phyloP scores from a whole-genome alignment of 2,888 invertebrate species.

The Phorcus lineatus region DNA sequence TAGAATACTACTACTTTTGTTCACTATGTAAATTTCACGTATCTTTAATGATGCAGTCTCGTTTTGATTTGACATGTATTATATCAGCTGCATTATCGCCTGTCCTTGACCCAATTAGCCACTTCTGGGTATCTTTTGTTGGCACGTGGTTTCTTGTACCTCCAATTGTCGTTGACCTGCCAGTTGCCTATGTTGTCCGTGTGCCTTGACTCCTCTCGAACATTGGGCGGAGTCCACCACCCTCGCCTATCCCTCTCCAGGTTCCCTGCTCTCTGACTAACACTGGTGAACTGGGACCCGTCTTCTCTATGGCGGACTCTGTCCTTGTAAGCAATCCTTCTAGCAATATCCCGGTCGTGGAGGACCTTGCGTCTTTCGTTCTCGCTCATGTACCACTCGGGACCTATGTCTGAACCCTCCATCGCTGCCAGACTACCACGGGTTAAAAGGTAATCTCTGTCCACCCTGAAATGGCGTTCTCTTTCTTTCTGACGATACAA shows the following conservation, averaged over 20 bases:
- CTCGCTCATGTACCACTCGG: slow-evolving; percentile 5
- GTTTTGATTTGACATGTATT: no score
- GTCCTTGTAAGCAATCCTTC: not conserved
- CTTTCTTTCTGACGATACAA: slow-evolving; percentile 2
- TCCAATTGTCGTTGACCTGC: not conserved
- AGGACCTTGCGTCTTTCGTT: not conserved
- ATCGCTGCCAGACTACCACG: not conserved
- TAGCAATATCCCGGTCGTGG: not conserved
- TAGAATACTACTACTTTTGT: no score
- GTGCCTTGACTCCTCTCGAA: not conserved
- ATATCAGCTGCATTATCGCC: no score
- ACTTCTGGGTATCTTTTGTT: not conserved
- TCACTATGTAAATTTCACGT: no score
- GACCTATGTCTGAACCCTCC: not conserved
- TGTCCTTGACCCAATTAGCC: not conserved
- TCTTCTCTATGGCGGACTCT: not conserved
- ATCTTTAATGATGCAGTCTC: no score
- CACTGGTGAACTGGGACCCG: not conserved
- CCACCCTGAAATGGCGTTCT: not conserved
- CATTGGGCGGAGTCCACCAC: not conserved
- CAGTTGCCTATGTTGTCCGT: not conserved
- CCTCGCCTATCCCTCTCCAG: not conserved
- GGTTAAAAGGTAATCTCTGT: not conserved
- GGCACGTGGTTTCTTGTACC: not conserved
- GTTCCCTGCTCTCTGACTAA: not conserved